A percentile compares a stretch with the other conserved stretches of the same genome.
Conservation (phyloP, 2,113 vertebrate genomes). For the Serilophus lunatus region DNA sequence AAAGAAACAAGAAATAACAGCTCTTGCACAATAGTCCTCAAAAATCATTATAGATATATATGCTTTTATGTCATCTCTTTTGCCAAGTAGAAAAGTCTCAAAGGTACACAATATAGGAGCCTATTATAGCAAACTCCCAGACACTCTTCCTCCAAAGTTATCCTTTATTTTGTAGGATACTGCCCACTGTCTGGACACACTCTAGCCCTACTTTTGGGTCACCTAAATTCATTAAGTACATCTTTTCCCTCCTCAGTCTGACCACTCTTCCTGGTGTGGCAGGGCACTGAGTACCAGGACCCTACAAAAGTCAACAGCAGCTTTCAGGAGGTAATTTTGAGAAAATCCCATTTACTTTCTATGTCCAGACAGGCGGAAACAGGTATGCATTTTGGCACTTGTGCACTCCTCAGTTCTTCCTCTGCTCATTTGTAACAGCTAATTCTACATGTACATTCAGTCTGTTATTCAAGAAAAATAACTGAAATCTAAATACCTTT, state of each 20-base stretch:
- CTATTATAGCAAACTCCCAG: neutral
- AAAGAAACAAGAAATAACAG: neutral
- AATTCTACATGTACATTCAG: neutral
- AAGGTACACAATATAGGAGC: neutral
- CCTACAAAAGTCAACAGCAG: neutral
- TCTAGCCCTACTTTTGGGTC: neutral
- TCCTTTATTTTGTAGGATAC: neutral
- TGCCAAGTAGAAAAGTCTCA: neutral
- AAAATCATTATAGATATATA: neutral
- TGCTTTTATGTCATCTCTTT: neutral
- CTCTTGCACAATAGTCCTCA: neutral
- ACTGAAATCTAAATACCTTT: neutral
- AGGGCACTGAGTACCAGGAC: neutral
- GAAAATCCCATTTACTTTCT: neutral
- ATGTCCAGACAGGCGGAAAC: neutral
- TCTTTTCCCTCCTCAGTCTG: neutral
- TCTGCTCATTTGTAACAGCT: neutral
- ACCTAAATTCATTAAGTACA: neutral
- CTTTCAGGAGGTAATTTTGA: neutral
- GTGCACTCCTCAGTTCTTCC: neutral
- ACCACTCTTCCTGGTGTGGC: neutral
- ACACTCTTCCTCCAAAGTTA: neutral
- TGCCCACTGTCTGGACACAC: neutral
- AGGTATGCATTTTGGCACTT: rapidly evolving
- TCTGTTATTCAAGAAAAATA: neutral